Percentiles rank a stretch among this genome's conserved stretches.
These are phyloP conservation scores for Clarias laeviceps DNA, from an alignment of 2,797 vertebrate species.

Conservation along the genomic window DNA sequence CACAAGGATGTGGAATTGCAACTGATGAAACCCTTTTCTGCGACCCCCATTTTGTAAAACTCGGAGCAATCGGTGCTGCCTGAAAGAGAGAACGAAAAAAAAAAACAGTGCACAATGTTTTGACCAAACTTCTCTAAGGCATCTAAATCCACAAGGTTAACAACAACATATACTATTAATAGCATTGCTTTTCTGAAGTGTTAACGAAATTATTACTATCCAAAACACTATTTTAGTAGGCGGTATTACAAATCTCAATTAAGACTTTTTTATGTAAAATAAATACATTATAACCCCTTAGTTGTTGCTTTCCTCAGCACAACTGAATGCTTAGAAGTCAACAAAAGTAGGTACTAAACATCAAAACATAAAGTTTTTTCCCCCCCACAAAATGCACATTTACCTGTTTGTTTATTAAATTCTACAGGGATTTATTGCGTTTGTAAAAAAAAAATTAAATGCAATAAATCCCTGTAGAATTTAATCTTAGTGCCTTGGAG, in stretches of 20 bases:
- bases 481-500: neutral
- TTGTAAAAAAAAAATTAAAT: neutral
- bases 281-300: neutral
- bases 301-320: neutral
- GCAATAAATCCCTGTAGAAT: neutral
- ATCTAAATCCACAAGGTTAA: neutral
- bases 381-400: neutral
- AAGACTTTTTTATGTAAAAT: neutral
- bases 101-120: too few species aligned
- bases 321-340: neutral
- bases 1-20: conserved; percentile 97
- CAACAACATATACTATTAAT: neutral
- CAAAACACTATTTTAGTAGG: neutral
- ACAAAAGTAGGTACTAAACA: neutral
- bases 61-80: conserved; percentile 89
- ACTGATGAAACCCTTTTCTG: conserved; percentile 88
- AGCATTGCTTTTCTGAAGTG: neutral
- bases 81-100: conserved; percentile 56
- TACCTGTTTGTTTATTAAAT: neutral
- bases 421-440: neutral
- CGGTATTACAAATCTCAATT: neutral
- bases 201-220: neutral
- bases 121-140: neutral
- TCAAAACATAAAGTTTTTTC: too few species aligned
- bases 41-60: conserved; percentile 94